Percentiles rank a stretch among this genome's conserved stretches.
Evolutionary conservation across 2,113 vertebrate genomes (phyloP).

Genomic region (Climacteris rufus): DNA sequence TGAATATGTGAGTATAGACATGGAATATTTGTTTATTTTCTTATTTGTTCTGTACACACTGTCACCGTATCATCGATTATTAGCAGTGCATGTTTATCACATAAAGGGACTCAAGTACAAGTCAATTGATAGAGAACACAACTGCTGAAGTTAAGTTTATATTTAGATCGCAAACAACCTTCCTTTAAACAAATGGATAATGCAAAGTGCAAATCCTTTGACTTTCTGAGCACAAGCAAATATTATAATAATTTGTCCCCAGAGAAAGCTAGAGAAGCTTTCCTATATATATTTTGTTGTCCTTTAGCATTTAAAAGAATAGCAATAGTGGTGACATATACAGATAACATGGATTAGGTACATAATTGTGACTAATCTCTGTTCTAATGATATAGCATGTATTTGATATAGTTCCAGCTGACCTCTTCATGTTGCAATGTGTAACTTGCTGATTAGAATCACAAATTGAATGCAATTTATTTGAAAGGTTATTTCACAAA

Average conservation of each 20-base stretch:
- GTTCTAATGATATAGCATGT: background rate
- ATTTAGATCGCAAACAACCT: constrained; percentile 14
- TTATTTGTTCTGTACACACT: constrained; percentile 44
- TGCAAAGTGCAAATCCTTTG: constrained; percentile 19
- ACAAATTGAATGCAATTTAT: constrained; percentile 22
- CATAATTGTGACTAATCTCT: constrained; percentile 49
- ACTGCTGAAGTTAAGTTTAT: constrained; percentile 23
- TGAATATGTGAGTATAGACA: background rate
- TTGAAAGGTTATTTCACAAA: constrained; percentile 7
- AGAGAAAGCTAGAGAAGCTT: background rate
- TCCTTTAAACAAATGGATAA: constrained; percentile 21
- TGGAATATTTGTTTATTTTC: background rate
- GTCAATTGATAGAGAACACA: background rate
- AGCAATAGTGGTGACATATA: background rate
- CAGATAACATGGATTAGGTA: background rate
- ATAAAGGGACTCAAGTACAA: background rate
- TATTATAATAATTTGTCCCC: constrained; percentile 26
- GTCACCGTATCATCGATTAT: constrained; percentile 8
- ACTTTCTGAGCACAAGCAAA: constrained; percentile 12
- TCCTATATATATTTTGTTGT: background rate
- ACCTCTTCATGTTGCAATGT: background rate
- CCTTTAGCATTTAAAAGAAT: constrained; percentile 2
- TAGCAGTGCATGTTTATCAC: constrained; percentile 24
- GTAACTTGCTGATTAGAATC: constrained; percentile 26
- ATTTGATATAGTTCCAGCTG: background rate